phyloP scores from a whole-genome alignment of 2,113 vertebrate species.

The Blennius ocellaris region DNA sequence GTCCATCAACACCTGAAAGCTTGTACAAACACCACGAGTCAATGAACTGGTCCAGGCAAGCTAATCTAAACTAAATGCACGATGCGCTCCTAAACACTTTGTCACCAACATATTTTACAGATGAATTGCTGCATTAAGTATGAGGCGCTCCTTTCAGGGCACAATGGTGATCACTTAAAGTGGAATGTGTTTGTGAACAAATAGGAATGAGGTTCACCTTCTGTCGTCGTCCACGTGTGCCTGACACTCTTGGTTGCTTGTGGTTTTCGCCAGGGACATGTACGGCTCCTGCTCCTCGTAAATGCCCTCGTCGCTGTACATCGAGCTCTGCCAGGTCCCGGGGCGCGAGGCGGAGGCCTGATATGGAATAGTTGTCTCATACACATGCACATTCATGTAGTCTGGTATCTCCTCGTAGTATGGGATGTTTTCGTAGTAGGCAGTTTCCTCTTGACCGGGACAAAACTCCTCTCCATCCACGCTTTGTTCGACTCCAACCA shows the following conservation, averaged over 20 bases:
- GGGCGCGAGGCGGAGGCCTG: constrained; percentile 40
- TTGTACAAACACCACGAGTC: neutral
- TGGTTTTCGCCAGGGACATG: constrained; percentile 68
- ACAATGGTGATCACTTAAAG: too few species aligned
- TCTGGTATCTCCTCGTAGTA: constrained; percentile 89
- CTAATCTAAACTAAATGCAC: constrained; percentile 35
- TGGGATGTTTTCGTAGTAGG: constrained; percentile 85
- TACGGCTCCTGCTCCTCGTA: constrained; percentile 90
- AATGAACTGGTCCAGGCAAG: constrained; percentile 51
- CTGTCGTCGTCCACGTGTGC: too few species aligned
- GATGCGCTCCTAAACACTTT: neutral
- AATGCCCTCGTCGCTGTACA: constrained; percentile 79
- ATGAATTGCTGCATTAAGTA: neutral
- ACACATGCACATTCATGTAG: constrained; percentile 85
- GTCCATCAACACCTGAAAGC: neutral
- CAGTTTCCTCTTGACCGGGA: constrained; percentile 22
- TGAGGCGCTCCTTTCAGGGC: neutral
- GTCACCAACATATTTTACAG: constrained; percentile 8
- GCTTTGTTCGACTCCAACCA: constrained; percentile 64
- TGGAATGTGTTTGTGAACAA: too few species aligned
- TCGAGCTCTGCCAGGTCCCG: constrained; percentile 50
- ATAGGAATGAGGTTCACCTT: too few species aligned
- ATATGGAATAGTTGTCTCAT: neutral
- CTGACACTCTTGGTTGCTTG: constrained; percentile 41
- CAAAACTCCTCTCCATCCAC: constrained; percentile 65